Percentiles rank a stretch among this genome's conserved stretches.
phyloP scores from a whole-genome alignment of 2,888 invertebrate species.

The Catocala fraxini region DNA sequence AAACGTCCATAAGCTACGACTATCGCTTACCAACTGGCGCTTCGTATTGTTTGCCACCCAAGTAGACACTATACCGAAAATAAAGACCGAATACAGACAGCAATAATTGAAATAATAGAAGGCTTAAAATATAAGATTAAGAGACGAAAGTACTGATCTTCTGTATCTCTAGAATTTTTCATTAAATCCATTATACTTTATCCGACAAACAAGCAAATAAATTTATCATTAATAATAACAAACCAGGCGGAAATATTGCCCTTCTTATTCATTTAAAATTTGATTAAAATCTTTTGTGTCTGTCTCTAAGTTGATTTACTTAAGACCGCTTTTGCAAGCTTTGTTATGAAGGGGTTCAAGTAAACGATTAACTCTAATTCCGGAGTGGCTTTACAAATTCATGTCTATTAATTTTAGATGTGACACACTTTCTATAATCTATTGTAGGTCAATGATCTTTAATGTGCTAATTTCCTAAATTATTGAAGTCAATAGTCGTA shows the following conservation, averaged over 20 bases:
- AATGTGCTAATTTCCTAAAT: constrained; percentile 3
- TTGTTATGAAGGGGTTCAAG: constrained; percentile 37
- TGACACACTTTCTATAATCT: constrained; percentile 34
- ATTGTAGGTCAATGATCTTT: constrained; percentile 9
- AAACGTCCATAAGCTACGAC: too few relatives aligned
- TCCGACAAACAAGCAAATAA: neutral
- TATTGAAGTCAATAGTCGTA: too few relatives aligned
- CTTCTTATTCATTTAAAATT: constrained; percentile 46
- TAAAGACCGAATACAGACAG: too few relatives aligned
- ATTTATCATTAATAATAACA: constrained; percentile 5
- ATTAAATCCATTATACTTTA: neutral
- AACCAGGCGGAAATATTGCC: constrained; percentile 22
- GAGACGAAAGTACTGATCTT: neutral
- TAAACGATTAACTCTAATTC: constrained; percentile 52
- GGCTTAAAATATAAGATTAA: neutral
- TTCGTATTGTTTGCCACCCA: too few relatives aligned
- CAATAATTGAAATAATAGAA: too few relatives aligned
- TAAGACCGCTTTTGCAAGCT: constrained; percentile 37
- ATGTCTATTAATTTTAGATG: constrained; percentile 50
- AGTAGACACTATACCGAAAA: too few relatives aligned
- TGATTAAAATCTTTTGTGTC: constrained; percentile 47
- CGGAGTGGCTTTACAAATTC: constrained; percentile 48
- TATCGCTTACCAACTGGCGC: too few relatives aligned
- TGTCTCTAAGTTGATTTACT: constrained; percentile 45
- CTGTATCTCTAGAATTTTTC: neutral